A percentile compares a stretch with the other conserved stretches of the same genome.
Conservation (phyloP, 2,888 invertebrate species). For the Trissoscelio sp. region DNA sequence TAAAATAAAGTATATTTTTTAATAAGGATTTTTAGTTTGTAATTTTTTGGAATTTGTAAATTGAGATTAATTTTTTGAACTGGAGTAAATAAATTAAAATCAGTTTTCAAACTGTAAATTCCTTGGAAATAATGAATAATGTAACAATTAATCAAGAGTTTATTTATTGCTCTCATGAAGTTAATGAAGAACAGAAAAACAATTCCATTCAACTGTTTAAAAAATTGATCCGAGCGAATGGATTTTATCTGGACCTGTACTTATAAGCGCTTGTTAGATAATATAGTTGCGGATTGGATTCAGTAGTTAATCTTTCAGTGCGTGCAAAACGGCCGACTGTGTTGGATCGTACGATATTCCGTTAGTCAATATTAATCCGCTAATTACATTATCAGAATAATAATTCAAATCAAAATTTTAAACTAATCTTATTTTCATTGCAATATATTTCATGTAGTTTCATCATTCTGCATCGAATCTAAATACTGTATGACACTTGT, state of each 20-base stretch:
- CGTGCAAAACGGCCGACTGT: conserved; percentile 76
- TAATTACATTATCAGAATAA: neutral
- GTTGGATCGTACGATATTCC: conserved; percentile 48
- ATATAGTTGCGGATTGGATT: conserved; percentile 72
- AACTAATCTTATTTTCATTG: no score
- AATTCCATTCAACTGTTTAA: neutral
- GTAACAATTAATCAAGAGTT: no score
- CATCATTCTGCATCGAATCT: neutral
- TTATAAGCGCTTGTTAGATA: conserved; percentile 33
- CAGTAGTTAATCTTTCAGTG: conserved; percentile 76
- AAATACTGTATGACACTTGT: neutral
- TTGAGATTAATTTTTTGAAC: no score
- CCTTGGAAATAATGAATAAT: no score
- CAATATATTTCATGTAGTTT: neutral
- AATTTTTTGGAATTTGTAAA: no score
- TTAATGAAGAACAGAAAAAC: neutral
- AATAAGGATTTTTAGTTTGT: no score
- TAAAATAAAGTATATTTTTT: no score
- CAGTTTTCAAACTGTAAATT: no score
- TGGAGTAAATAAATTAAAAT: no score
- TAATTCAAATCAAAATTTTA: neutral
- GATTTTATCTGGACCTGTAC: conserved; percentile 31
- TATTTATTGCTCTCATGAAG: neutral
- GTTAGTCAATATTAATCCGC: neutral
- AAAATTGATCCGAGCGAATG: conserved; percentile 3